Evolutionary conservation across 1,140 invertebrate genomes (phyloP).

Genomic region (Planococcus citri): DNA sequence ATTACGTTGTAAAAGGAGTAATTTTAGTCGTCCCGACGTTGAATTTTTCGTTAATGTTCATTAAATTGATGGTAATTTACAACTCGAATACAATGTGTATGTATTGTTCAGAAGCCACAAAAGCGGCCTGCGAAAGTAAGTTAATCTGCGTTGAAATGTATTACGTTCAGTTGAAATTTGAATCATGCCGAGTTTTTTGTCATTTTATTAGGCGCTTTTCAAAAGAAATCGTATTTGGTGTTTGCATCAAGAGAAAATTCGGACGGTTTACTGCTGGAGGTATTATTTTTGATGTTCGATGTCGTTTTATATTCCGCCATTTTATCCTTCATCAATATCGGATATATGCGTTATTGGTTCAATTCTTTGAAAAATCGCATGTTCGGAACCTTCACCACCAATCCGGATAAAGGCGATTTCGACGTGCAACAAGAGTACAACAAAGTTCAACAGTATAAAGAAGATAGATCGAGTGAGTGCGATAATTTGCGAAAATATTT

Average conservation of each 20-base stretch:
- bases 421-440: not conserved
- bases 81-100: not conserved
- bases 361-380: not conserved
- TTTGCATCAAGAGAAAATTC: not conserved
- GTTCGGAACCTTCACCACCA: not conserved
- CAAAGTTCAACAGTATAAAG: not conserved
- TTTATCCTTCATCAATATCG: not conserved
- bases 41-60: not conserved
- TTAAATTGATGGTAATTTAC: not conserved
- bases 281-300: not conserved
- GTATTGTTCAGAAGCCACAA: not conserved
- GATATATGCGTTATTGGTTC: not conserved
- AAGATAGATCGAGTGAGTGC: too few species aligned
- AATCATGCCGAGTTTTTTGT: too few species aligned
- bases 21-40: not conserved
- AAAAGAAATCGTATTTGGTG: not conserved
- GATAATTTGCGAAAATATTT: too few species aligned
- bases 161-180: not conserved
- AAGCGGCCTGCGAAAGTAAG: not conserved
- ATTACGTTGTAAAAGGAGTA: not conserved
- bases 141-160: not conserved
- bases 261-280: not conserved
- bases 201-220: not conserved
- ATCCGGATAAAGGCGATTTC: not conserved
- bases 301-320: not conserved